Evolutionary conservation across 1,140 invertebrate species (phyloP), one percentile per base, ranked within the genome.

Genomic region (Lepidotrigona ventralis): DNA sequence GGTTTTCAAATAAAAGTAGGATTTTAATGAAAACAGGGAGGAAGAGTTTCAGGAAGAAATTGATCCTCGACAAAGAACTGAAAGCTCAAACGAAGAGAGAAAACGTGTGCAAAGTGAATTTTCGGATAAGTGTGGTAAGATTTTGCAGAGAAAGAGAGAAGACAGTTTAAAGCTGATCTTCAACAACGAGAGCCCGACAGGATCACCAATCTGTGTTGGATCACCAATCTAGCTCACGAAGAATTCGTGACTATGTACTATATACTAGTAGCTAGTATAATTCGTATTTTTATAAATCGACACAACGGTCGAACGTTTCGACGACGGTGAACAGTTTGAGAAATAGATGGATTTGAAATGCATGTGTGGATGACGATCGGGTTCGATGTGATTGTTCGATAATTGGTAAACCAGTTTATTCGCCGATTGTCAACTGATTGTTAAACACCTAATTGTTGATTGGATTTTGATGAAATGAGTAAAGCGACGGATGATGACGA

Each of bases 401-500:
- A 63, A 60, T 21, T 63, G 79, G 64, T 60, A 15, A 82, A 53
- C 71, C 53, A n/a, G 29, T 63, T 82, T 29, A 19, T 76, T 75
- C 2, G 64, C n/a, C 6, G 39, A 70, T 26, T 15, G 21, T 33
- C 39, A 15, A 82, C 39, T 8, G 39, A 46, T 80, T 78, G 76
- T 85, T 60, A 66, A 53, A 39, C 71, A 33, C 2, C 11, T n/a
- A 53, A 72, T 70, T 58, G 21, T 78, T 26, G 33, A 64, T n/a
- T 14, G 26, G 5, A 66, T 58, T 56, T 80, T 72, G 64, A 77
- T 79, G 60, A 53, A 69, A 88, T 88, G 83, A 88, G 64, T 29
- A 60, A 81, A 58, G 39, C 64, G 77, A 89, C 90, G 87, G 91
- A 92, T 60, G 90, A 91, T 21, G 90, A 93, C 29, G 90, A 92